Conservation (phyloP, 2,888 invertebrate species). For the Artemia sinica region DNA sequence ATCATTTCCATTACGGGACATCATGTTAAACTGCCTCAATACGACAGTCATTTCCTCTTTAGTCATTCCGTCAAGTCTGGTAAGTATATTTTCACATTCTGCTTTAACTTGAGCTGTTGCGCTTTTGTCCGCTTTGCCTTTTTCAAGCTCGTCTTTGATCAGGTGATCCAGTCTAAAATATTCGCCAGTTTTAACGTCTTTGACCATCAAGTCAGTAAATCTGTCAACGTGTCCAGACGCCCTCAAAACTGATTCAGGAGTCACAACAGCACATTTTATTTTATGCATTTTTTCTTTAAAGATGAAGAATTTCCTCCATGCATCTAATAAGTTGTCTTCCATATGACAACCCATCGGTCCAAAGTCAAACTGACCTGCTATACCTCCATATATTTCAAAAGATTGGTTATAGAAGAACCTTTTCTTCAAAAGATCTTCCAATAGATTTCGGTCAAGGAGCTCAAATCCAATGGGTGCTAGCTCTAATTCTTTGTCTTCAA, state of each 20-base stretch:
- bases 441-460: constrained; percentile 69
- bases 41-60: constrained; percentile 70
- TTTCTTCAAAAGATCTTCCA: constrained; percentile 91
- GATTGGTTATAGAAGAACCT: constrained; percentile 96
- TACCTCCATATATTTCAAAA: constrained; percentile 96
- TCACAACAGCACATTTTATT: constrained; percentile 91
- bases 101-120: constrained; percentile 48
- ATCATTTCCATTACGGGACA: constrained; percentile 90
- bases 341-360: constrained; percentile 99
- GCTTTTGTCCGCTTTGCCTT: constrained; percentile 65
- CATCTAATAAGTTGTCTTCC: constrained; percentile 77
- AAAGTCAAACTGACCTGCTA: constrained; percentile 79
- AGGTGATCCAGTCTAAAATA: constrained; percentile 95
- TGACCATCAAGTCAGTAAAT: constrained; percentile 98
- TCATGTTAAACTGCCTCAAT: constrained; percentile 74
- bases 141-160: constrained; percentile 83
- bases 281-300: constrained; percentile 97
- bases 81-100: constrained; percentile 58
- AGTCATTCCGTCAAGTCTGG: constrained; percentile 75
- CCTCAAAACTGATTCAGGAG: constrained; percentile 87
- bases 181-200: constrained; percentile 85
- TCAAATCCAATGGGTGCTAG: constrained; percentile 43
- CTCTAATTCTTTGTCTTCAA: constrained; percentile 82
- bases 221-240: constrained; percentile 98
- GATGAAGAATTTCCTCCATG: constrained; percentile 90